Conservation (phyloP, 2,797 vertebrate species). For the Echiichthys vipera region DNA sequence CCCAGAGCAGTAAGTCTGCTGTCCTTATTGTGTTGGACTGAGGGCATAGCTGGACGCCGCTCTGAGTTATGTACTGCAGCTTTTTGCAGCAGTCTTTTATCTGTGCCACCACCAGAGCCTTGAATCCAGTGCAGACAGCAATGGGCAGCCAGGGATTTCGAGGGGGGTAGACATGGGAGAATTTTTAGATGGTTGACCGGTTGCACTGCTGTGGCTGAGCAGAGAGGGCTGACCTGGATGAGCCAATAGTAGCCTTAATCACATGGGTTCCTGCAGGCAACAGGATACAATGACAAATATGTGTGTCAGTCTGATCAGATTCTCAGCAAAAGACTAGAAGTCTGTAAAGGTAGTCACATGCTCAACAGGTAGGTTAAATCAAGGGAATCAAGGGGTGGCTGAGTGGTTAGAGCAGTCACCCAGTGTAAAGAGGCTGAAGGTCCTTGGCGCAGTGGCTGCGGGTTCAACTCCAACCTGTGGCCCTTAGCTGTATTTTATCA, state of each 20-base stretch:
- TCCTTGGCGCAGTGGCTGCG: too few relatives aligned
- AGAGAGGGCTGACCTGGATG: constrained; percentile 55
- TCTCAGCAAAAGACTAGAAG: neutral
- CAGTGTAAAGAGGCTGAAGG: too few relatives aligned
- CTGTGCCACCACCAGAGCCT: constrained; percentile 38
- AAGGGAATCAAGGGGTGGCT: neutral
- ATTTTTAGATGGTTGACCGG: constrained; percentile 62
- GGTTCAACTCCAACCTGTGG: too few relatives aligned
- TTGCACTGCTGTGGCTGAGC: constrained; percentile 39
- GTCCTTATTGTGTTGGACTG: constrained; percentile 26
- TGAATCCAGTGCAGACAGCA: constrained; percentile 48
- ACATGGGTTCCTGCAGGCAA: neutral
- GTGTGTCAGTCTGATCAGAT: neutral
- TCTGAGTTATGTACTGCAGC: constrained; percentile 33
- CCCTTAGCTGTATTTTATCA: too few relatives aligned
- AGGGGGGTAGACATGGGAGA: constrained; percentile 21
- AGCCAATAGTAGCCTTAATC: constrained; percentile 31
- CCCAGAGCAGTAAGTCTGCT: neutral
- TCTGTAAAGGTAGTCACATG: too few relatives aligned
- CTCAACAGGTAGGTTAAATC: neutral
- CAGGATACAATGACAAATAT: neutral
- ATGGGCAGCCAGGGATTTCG: constrained; percentile 29
- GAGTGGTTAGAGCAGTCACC: too few relatives aligned
- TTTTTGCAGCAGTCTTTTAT: constrained; percentile 32
- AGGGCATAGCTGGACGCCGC: constrained; percentile 15